phyloP scores from a whole-genome alignment of 1,140 invertebrate genomes.

The Helicoverpa zea region DNA sequence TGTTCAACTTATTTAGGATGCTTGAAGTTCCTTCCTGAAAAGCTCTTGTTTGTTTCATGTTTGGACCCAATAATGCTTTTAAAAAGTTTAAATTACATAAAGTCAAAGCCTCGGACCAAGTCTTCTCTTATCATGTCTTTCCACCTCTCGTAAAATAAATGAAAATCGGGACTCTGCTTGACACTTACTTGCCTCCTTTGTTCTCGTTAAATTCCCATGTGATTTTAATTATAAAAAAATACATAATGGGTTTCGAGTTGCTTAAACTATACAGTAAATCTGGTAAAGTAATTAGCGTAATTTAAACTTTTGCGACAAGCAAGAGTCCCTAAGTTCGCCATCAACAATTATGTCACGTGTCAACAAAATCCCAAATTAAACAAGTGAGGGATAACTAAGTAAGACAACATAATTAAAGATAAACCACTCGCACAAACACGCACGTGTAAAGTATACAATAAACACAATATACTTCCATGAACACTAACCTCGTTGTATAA shows the following conservation, averaged over 20 bases:
- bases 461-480: neutral
- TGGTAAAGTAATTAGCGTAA: conserved; percentile 22
- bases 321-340: conserved; percentile 45
- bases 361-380: conserved; percentile 59
- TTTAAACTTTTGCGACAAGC: conserved; percentile 26
- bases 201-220: neutral
- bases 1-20: neutral
- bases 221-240: neutral
- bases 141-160: neutral
- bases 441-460: conserved; percentile 31
- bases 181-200: too few species aligned
- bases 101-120: neutral
- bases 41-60: neutral
- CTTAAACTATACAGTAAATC: conserved; percentile 13
- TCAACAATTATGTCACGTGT: conserved; percentile 56
- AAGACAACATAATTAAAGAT: conserved; percentile 55
- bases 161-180: too few species aligned
- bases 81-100: neutral
- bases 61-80: conserved; percentile 5
- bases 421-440: conserved; percentile 49
- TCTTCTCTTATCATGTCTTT: neutral
- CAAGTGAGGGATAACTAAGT: conserved; percentile 49
- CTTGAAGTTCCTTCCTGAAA: neutral
- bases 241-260: neutral
- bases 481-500: neutral